A percentile compares a stretch with the other conserved stretches of the same genome.
Conservation (phyloP, 2,888 invertebrate genomes). For the Isoperla grammatica region DNA sequence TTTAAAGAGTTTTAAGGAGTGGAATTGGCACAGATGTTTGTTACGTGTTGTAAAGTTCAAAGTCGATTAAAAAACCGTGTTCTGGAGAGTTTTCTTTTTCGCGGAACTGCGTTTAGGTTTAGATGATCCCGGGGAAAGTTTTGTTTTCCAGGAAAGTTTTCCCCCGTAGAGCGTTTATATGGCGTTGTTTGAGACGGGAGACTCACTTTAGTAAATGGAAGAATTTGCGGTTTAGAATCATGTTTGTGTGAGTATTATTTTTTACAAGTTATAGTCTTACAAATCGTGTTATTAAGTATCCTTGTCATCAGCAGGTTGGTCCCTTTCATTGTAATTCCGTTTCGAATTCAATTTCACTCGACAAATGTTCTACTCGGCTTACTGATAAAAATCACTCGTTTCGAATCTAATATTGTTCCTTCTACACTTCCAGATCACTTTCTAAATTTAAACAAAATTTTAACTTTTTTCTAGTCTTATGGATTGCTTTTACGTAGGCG, state of each 20-base stretch:
- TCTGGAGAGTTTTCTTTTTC: not conserved
- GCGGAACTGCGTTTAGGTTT: not conserved
- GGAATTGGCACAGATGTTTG: slow-evolving; percentile 2
- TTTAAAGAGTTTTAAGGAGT: not conserved
- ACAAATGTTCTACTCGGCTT: not conserved
- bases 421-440: not conserved
- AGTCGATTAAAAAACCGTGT: slow-evolving; percentile 6
- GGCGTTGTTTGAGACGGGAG: slow-evolving; percentile 3
- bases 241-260: slow-evolving; percentile 4
- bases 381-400: not conserved
- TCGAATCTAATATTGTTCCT: not conserved
- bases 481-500: slow-evolving; percentile 1
- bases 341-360: too few relatives aligned
- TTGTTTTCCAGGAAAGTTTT: not conserved
- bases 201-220: slow-evolving; percentile 1
- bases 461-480: not conserved
- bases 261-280: not conserved
- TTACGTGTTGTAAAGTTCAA: not conserved
- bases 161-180: not conserved
- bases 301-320: not conserved
- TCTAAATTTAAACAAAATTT: not conserved
- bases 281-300: not conserved
- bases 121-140: not conserved
- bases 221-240: slow-evolving; percentile 8
- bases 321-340: not conserved